Evolutionary conservation across 2,113 vertebrate genomes (phyloP).

Genomic region (Burhinus oedicnemus): DNA sequence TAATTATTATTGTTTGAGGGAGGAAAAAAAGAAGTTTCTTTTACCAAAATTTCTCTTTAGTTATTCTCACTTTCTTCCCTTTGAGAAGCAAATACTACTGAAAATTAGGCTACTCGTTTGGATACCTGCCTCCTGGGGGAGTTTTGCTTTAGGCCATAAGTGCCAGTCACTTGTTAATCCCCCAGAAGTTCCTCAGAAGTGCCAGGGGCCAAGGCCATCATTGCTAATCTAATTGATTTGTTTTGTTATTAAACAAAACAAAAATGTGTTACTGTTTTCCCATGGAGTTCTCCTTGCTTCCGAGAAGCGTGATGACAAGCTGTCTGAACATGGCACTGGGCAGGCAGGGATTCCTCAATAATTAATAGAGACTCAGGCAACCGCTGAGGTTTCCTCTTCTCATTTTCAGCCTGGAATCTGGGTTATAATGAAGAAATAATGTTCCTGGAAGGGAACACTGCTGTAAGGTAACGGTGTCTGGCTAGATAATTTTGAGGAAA

Average conservation of each 20-base stretch:
- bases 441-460: neutral
- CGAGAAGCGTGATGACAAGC: neutral
- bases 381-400: neutral
- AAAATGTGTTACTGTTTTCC: neutral
- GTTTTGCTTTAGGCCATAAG: conserved; percentile 31
- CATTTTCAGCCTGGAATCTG: neutral
- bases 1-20: neutral
- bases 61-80: neutral
- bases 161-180: conserved; percentile 40
- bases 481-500: neutral
- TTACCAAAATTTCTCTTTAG: neutral
- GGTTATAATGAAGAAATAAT: neutral
- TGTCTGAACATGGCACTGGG: neutral
- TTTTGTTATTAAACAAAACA: conserved; percentile 59
- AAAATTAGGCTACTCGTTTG: neutral
- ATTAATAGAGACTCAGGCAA: neutral
- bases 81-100: neutral
- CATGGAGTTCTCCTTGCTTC: neutral
- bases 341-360: neutral
- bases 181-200: conserved; percentile 34
- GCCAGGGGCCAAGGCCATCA: neutral
- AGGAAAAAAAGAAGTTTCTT: neutral
- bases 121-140: neutral
- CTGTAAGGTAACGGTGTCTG: neutral
- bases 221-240: conserved; percentile 50